Conservation (phyloP, 1,140 invertebrate genomes). For the Gerris buenoi region DNA sequence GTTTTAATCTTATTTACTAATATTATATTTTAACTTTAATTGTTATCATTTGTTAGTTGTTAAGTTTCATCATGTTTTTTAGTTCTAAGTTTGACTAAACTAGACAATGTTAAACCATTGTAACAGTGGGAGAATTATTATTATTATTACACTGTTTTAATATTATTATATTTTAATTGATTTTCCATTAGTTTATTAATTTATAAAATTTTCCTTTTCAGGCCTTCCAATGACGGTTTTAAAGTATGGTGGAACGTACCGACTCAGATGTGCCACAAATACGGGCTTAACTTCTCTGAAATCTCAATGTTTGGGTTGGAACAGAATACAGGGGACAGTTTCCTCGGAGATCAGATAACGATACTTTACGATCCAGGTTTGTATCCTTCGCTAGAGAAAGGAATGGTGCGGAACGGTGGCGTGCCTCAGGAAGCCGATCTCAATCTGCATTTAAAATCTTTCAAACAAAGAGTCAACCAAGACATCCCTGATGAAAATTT, state of each 20-base stretch:
- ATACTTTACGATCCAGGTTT: slow-evolving; percentile 38
- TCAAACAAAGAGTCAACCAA: slow-evolving; percentile 36
- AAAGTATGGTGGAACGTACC: slow-evolving; percentile 64
- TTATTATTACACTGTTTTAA: too few relatives aligned
- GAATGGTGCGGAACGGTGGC: slow-evolving; percentile 44
- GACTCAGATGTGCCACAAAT: slow-evolving; percentile 49
- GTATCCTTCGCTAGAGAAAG: slow-evolving; percentile 44
- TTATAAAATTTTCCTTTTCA: neutral
- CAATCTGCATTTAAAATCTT: slow-evolving; percentile 41
- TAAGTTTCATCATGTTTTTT: too few relatives aligned
- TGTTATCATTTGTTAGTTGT: too few relatives aligned
- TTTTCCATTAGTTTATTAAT: too few relatives aligned
- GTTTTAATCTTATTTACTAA: too few relatives aligned
- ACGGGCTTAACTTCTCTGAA: slow-evolving; percentile 42
- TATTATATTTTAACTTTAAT: too few relatives aligned
- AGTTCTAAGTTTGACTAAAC: too few relatives aligned
- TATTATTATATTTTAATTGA: too few relatives aligned
- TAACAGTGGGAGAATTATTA: too few relatives aligned
- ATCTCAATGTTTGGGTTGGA: slow-evolving; percentile 25
- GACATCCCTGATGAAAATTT: slow-evolving; percentile 43
- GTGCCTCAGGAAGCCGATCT: slow-evolving; percentile 59
- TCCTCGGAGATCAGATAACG: slow-evolving; percentile 44
- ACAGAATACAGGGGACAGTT: slow-evolving; percentile 47
- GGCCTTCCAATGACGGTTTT: slow-evolving; percentile 28
- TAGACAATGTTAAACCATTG: too few relatives aligned